Evolutionary conservation across 2,888 invertebrate genomes (phyloP).

Genomic region (Sarcophaga subvicina): DNA sequence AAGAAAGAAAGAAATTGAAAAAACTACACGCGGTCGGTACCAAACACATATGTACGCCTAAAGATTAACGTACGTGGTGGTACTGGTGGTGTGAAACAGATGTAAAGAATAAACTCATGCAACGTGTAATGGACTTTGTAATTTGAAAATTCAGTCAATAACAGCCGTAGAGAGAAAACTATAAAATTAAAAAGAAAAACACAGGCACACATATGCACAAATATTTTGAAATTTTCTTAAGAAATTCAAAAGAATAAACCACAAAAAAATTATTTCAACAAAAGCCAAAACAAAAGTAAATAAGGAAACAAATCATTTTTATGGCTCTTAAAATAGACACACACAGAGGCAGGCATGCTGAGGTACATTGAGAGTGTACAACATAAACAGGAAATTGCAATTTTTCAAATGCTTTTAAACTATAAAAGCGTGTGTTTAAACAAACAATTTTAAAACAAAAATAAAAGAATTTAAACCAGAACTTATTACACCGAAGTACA

Average conservation of each 20-base stretch:
- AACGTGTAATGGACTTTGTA: slow-evolving; percentile 11
- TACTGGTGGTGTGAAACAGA: too few relatives aligned
- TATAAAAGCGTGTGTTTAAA: slow-evolving; percentile 21
- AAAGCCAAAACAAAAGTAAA: background rate
- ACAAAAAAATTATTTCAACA: background rate
- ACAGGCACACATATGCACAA: background rate
- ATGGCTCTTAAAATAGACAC: slow-evolving; percentile 41
- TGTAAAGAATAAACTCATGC: too few relatives aligned
- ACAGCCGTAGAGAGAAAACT: background rate
- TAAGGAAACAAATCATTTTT: slow-evolving; percentile 59
- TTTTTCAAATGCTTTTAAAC: slow-evolving; percentile 55
- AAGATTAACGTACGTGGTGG: too few relatives aligned
- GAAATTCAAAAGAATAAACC: slow-evolving; percentile 12
- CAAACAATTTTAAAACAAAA: background rate
- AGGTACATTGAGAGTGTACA: background rate
- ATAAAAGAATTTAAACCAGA: background rate
- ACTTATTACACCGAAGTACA: background rate
- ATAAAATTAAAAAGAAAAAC: slow-evolving; percentile 1
- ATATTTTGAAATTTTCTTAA: background rate
- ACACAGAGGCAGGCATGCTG: background rate
- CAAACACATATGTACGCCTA: background rate
- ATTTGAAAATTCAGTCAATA: background rate
- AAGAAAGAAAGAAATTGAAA: background rate
- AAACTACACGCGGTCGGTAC: background rate
- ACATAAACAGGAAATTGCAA: slow-evolving; percentile 64